phyloP scores from a whole-genome alignment of 1,140 invertebrate genomes.

The Heterodera schachtii region DNA sequence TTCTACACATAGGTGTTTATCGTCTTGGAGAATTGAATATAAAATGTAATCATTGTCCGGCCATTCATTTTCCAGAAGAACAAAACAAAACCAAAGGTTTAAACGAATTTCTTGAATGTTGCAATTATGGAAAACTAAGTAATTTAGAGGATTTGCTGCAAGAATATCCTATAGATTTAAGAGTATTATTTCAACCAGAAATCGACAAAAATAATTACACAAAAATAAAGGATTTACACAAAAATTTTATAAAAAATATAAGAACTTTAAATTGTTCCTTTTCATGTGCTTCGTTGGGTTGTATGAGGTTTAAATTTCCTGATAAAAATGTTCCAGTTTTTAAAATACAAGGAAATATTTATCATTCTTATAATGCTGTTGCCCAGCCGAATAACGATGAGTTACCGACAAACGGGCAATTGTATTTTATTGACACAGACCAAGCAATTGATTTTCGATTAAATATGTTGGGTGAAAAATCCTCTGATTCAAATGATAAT shows the following conservation, averaged over 20 bases:
- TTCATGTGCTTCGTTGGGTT: too few relatives aligned
- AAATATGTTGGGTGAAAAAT: not conserved
- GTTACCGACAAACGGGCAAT: conserved; percentile 9
- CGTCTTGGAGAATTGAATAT: not conserved
- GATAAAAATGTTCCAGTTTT: not conserved
- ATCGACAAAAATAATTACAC: not conserved
- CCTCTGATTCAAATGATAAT: not conserved
- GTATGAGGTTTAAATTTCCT: too few relatives aligned
- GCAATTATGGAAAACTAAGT: not conserved
- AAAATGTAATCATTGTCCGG: not conserved
- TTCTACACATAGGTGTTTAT: too few relatives aligned
- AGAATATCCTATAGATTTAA: not conserved
- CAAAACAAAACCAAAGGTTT: not conserved
- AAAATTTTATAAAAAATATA: not conserved
- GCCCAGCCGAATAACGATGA: not conserved
- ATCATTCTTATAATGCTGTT: not conserved
- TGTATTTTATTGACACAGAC: not conserved
- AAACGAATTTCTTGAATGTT: not conserved
- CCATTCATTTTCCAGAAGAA: not conserved
- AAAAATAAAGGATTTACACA: not conserved
- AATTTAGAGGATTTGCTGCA: not conserved
- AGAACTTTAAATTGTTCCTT: not conserved
- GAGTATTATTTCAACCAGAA: not conserved
- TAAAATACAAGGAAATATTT: not conserved
- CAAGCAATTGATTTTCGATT: not conserved